Conservation (phyloP, 2,888 invertebrate genomes). For the Anodontia alba region DNA sequence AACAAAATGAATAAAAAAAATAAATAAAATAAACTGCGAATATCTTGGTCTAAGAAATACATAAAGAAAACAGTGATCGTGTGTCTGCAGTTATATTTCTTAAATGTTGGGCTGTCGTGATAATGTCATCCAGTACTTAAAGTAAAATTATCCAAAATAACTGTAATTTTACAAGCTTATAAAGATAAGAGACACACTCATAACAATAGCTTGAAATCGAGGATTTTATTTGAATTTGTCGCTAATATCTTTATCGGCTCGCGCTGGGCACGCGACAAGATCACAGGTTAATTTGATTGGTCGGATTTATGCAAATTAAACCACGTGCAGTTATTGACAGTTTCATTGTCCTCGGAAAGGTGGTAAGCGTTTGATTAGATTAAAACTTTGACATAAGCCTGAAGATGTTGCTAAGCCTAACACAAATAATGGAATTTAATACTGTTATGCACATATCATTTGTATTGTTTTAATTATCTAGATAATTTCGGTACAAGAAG, state of each 20-base stretch:
- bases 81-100: too few relatives aligned
- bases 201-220: slow-evolving; percentile 10
- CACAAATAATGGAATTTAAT: too few relatives aligned
- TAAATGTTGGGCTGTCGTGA: neutral
- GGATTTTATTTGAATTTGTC: slow-evolving; percentile 16
- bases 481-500: too few relatives aligned
- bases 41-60: too few relatives aligned
- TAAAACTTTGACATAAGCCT: slow-evolving; percentile 1
- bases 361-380: slow-evolving; percentile 5
- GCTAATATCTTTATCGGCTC: slow-evolving; percentile 35
- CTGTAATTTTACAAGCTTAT: slow-evolving; percentile 13
- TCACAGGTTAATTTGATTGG: slow-evolving; percentile 60
- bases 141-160: slow-evolving; percentile 11
- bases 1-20: too few relatives aligned
- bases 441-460: too few relatives aligned
- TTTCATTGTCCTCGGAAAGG: slow-evolving; percentile 11
- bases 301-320: slow-evolving; percentile 25
- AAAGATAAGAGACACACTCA: slow-evolving; percentile 10
- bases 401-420: neutral
- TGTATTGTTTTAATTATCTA: too few relatives aligned
- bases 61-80: too few relatives aligned
- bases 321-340: slow-evolving; percentile 33
- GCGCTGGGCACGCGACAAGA: slow-evolving; percentile 62
- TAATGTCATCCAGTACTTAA: neutral
- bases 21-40: too few relatives aligned